Evolutionary conservation across 2,888 invertebrate species (phyloP), one percentile per base, ranked within the genome.

Genomic region (Eilema sororculum): DNA sequence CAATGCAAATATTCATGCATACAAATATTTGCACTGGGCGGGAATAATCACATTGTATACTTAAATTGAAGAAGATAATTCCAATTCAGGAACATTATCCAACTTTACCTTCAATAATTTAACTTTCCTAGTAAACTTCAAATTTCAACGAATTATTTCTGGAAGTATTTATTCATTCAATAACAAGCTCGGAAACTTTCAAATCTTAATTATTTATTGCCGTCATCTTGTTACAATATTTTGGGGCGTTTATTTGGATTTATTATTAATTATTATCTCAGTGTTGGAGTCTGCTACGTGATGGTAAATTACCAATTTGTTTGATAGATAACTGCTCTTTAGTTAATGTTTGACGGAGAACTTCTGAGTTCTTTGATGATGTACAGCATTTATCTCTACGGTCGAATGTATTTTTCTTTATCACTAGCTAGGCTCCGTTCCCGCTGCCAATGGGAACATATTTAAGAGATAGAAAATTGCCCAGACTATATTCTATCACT

Each of bases 171-270:
- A 72, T 72, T 78, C 30, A 56, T 68, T 16, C 60, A 68, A 68
- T 22, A 60, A 60, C 74, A 70, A 65, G 56, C 64, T 65, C 73
- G 64, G 22, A 75, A 84, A 82, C 74, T 83, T 83, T 72, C 73
- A 77, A 77, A 78, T 80, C 80, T 79, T 84, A 88, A 86, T 86
- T 86, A 88, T 87, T 88, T 84, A 86, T 82, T 72, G 72, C 75
- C 78, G 82, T 79, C 83, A 85, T 86, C 82, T 79, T 80, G 79
- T 67, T 78, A 78, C 79, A 86, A 84, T 81, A 84, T 84, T 85
- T 84, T 79, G 83, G 81, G 78, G 81, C 84, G 84, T 87, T 88
- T 86, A 74, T 75, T 73, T 58, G 69, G 61, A 79, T 77, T 72
- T 73, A 77, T 77, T 62, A 65, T 68, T 71, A 68, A 78, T 78